These are phyloP conservation scores for Syncerus caffer DNA, from an alignment of 2,797 vertebrate genomes.

Conservation along the genomic window DNA sequence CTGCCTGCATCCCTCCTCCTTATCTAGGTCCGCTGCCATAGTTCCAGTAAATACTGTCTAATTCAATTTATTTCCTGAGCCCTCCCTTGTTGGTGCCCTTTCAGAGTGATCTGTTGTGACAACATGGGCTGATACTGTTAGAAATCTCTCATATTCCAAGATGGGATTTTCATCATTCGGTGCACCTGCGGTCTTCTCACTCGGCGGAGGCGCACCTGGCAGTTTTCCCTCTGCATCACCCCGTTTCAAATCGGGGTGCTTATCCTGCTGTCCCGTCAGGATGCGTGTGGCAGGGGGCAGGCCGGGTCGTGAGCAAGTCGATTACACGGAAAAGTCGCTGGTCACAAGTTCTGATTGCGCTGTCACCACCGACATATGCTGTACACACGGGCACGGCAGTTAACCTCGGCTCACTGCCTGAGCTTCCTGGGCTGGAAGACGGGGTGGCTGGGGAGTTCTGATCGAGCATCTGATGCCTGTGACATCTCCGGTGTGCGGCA, in stretches of 20 bases:
- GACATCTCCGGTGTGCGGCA: background rate
- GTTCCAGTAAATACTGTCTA: background rate
- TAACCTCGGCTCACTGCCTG: background rate
- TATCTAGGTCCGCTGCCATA: background rate
- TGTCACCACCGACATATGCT: background rate
- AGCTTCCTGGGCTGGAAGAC: background rate
- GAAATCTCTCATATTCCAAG: background rate
- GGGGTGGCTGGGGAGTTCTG: background rate
- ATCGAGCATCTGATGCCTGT: background rate
- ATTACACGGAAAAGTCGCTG: constrained; percentile 11
- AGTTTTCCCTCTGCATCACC: background rate
- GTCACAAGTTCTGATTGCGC: constrained; percentile 22
- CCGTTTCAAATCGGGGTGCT: background rate
- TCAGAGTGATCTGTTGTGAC: background rate
- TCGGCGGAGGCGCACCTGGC: background rate
- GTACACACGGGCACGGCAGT: background rate
- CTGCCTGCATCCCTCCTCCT: background rate
- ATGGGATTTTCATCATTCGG: background rate
- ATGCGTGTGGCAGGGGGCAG: background rate
- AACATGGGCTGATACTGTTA: background rate
- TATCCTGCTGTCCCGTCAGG: background rate
- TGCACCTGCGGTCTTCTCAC: fast-evolving
- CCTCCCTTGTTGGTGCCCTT: background rate
- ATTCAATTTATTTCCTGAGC: background rate
- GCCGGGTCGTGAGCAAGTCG: background rate